A percentile compares a stretch with the other conserved stretches of the same genome.
phyloP scores from a whole-genome alignment of 2,113 vertebrate species.

The Phyllostomus discolor region DNA sequence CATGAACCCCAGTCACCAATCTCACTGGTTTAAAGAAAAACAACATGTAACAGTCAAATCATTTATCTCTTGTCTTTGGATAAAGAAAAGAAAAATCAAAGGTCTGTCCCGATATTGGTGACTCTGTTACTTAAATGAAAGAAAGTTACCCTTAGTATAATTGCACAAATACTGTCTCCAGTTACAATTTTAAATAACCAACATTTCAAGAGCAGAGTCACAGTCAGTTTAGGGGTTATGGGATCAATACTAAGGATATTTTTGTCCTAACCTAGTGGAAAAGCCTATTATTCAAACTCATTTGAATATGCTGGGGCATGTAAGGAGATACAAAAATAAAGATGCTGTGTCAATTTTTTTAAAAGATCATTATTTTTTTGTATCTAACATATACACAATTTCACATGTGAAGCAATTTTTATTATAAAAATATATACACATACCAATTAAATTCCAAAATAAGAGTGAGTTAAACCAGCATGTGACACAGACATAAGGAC shows the following conservation, averaged over 20 bases:
- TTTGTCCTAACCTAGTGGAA: neutral
- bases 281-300: neutral
- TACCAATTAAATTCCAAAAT: neutral
- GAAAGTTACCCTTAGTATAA: neutral
- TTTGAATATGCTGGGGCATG: neutral
- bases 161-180: neutral
- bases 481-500: neutral
- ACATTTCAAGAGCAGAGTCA: neutral
- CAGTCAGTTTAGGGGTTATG: neutral
- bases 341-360: neutral
- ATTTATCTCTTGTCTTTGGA: neutral
- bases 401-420: neutral
- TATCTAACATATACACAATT: neutral
- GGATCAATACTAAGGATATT: neutral
- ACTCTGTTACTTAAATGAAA: neutral
- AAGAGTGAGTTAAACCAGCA: neutral
- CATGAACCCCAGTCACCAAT: neutral
- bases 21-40: neutral
- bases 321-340: neutral
- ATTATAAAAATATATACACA: neutral
- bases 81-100: neutral
- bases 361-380: neutral
- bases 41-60: neutral
- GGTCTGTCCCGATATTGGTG: neutral
- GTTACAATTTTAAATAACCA: neutral